A percentile compares a stretch with the other conserved stretches of the same genome.
These are phyloP conservation scores for Spinus olivaceus DNA, from an alignment of 2,797 vertebrate genomes.

Conservation along the genomic window DNA sequence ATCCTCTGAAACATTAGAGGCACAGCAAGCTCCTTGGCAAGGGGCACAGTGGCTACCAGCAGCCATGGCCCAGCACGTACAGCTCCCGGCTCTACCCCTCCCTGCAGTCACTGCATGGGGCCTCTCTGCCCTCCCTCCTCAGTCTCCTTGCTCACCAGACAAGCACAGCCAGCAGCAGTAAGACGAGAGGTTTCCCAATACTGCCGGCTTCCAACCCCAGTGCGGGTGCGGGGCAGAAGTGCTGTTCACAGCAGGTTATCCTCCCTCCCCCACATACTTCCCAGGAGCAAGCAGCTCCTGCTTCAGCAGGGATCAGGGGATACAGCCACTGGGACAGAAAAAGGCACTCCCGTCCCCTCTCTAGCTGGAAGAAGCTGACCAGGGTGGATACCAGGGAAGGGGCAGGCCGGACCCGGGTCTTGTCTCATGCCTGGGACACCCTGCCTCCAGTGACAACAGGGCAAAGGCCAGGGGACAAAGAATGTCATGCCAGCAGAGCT, in stretches of 20 bases:
- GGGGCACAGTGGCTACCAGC: background rate
- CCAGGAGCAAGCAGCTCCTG: background rate
- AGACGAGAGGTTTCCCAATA: slow-evolving; percentile 56
- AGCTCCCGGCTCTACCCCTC: fast-evolving
- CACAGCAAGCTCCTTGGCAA: background rate
- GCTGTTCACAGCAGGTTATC: background rate
- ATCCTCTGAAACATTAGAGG: background rate
- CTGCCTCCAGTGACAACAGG: background rate
- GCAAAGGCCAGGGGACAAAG: background rate
- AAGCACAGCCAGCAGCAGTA: slow-evolving; percentile 19
- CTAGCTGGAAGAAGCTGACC: background rate
- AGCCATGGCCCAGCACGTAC: fast-evolving
- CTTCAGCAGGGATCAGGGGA: background rate
- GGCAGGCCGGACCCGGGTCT: background rate
- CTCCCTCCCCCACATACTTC: background rate
- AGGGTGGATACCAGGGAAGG: background rate
- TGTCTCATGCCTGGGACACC: background rate
- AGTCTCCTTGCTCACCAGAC: slow-evolving; percentile 14
- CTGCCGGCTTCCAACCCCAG: background rate
- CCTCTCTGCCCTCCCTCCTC: background rate
- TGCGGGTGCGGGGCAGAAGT: background rate
- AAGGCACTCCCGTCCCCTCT: background rate
- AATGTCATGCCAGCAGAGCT: background rate
- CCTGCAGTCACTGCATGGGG: background rate
- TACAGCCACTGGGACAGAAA: background rate